Evolutionary conservation across 1,140 invertebrate genomes (phyloP).

Genomic region (Lasaia peninsularis): DNA sequence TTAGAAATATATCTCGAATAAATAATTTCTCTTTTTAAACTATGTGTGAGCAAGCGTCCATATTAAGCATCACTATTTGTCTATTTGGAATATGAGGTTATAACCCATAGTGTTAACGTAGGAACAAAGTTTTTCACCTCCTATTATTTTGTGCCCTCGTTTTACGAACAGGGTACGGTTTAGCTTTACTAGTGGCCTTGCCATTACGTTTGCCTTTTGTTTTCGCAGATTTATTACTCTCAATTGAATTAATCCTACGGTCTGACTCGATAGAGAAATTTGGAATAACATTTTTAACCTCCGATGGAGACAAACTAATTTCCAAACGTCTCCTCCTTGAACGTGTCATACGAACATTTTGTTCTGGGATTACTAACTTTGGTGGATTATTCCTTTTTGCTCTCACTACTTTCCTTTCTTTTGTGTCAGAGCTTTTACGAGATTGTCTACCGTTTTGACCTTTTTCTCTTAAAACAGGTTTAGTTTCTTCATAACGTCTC

Average conservation of each 20-base stretch:
- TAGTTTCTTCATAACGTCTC: conserved; percentile 48
- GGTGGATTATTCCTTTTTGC: conserved; percentile 35
- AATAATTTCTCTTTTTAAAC: conserved; percentile 58
- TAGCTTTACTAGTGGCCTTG: conserved; percentile 36
- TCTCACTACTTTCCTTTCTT: conserved; percentile 42
- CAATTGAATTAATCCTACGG: conserved; percentile 44
- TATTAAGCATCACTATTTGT: conserved; percentile 54
- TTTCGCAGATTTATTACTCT: conserved; percentile 42
- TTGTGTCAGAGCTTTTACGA: conserved; percentile 34
- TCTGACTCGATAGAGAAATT: conserved; percentile 56
- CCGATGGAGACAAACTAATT: conserved; percentile 54
- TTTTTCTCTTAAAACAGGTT: conserved; percentile 60
- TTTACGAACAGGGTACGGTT: conserved; percentile 37
- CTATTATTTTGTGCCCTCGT: conserved; percentile 40
- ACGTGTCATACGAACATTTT: conserved; percentile 38
- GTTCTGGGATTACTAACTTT: conserved; percentile 36
- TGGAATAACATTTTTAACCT: conserved; percentile 46
- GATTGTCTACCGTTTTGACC: conserved; percentile 53
- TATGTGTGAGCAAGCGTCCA: conserved; percentile 59
- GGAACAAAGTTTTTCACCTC: conserved; percentile 45
- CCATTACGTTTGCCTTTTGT: conserved; percentile 27
- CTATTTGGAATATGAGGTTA: conserved; percentile 50
- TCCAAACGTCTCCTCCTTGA: conserved; percentile 50
- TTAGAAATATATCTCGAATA: conserved; percentile 56
- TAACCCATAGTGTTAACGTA: conserved; percentile 28